Evolutionary conservation across 2,797 vertebrate species (phyloP).

Genomic region (Esox masquinongy): DNA sequence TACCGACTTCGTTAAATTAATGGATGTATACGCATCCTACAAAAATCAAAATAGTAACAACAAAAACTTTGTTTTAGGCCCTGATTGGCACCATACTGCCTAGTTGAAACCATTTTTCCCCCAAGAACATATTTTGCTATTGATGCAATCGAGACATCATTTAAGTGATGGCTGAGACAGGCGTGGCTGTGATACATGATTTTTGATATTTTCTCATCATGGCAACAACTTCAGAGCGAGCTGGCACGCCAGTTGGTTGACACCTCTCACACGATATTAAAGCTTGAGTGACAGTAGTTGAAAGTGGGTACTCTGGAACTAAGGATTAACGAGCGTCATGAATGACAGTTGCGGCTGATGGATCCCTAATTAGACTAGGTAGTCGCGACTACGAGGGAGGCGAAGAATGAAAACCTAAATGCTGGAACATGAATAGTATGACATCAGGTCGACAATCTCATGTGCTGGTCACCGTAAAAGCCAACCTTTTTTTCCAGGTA

Average conservation of each 20-base stretch:
- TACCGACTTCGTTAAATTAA: too few species aligned
- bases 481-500: slow-evolving; percentile 28
- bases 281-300: slow-evolving; percentile 15
- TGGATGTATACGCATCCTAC: not conserved
- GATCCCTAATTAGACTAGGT: slow-evolving; percentile 2
- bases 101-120: not conserved
- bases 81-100: not conserved
- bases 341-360: not conserved
- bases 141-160: slow-evolving; percentile 1
- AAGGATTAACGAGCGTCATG: slow-evolving; percentile 1
- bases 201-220: not conserved
- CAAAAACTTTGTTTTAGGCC: not conserved
- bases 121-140: not conserved
- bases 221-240: not conserved
- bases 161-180: not conserved
- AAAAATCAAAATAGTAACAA: not conserved
- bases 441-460: not conserved
- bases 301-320: not conserved
- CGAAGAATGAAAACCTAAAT: slow-evolving; percentile 1
- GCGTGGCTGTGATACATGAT: not conserved
- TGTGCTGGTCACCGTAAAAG: slow-evolving; percentile 13
- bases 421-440: not conserved
- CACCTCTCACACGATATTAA: slow-evolving; percentile 6
- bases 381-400: not conserved
- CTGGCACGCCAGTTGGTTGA: slow-evolving; percentile 1